Percentiles rank a stretch among this genome's conserved stretches.
These are phyloP conservation scores for Clepsis dumicolana DNA, from an alignment of 2,888 invertebrate genomes.

Conservation along the genomic window DNA sequence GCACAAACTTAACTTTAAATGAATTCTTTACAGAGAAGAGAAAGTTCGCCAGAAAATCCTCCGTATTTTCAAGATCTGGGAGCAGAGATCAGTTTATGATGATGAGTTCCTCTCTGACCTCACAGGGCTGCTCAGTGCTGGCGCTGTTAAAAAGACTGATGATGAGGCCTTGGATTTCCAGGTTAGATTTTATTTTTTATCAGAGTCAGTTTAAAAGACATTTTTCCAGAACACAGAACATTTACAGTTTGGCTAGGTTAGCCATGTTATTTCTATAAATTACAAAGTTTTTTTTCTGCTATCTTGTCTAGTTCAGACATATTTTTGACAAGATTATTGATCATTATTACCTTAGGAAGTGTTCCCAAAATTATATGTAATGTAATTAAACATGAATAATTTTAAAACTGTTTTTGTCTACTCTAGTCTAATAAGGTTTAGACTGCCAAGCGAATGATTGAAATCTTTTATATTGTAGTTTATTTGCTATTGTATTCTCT, in stretches of 20 bases:
- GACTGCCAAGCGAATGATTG: neutral
- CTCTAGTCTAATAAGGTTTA: neutral
- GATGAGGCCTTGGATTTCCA: conserved; percentile 92
- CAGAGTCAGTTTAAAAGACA: too few species aligned
- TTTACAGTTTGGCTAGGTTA: too few species aligned
- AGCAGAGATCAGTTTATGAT: conserved; percentile 95
- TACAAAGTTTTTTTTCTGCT: too few species aligned
- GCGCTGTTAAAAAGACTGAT: conserved; percentile 88
- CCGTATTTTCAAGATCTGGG: conserved; percentile 98
- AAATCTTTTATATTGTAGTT: neutral
- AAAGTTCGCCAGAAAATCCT: conserved; percentile 94
- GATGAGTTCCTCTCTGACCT: conserved; percentile 96
- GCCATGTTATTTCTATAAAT: too few species aligned
- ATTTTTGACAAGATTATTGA: too few species aligned
- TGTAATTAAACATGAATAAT: too few species aligned
- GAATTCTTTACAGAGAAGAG: conserved; percentile 89
- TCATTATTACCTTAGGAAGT: too few species aligned
- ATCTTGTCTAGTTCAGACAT: too few species aligned
- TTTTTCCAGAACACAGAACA: too few species aligned
- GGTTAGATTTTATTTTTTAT: conserved; percentile 69
- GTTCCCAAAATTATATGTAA: too few species aligned
- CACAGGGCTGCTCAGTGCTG: conserved; percentile 92
- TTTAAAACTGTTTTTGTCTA: neutral
- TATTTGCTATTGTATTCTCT: neutral
- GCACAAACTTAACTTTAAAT: too few species aligned